phyloP scores from a whole-genome alignment of 2,888 invertebrate species.

The Lasioglossum figueresi region DNA sequence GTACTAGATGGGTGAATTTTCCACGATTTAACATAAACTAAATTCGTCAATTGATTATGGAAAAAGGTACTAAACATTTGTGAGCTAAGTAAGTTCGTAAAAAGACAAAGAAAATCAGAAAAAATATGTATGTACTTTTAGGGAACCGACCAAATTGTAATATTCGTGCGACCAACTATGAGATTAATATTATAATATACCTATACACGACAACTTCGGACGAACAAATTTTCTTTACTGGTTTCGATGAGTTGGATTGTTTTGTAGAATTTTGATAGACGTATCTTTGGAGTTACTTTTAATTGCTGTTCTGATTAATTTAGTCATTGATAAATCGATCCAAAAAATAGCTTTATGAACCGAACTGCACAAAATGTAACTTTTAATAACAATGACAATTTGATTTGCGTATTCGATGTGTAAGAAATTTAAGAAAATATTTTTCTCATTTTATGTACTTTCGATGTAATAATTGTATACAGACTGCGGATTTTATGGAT shows the following conservation, averaged over 20 bases:
- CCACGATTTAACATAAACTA: slow-evolving; percentile 15
- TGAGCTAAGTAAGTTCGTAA: neutral
- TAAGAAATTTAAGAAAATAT: slow-evolving; percentile 1
- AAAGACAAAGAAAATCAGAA: neutral
- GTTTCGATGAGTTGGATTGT: neutral
- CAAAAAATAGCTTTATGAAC: neutral
- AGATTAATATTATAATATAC: slow-evolving; percentile 46
- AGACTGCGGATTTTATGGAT: neutral
- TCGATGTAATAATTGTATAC: neutral
- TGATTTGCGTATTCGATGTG: neutral
- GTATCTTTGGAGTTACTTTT: neutral
- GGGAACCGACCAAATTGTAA: slow-evolving; percentile 47
- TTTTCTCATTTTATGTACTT: neutral
- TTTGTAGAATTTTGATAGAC: neutral
- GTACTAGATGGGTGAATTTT: slow-evolving; percentile 2
- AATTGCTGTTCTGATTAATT: slow-evolving; percentile 3
- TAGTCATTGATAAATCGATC: neutral
- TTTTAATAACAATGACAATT: neutral
- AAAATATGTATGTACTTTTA: slow-evolving; percentile 33
- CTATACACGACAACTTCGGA: slow-evolving; percentile 14
- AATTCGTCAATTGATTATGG: slow-evolving; percentile 14
- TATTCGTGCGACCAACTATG: slow-evolving; percentile 39
- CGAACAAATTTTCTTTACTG: neutral
- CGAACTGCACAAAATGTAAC: neutral
- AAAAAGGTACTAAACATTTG: slow-evolving; percentile 1